phyloP scores from a whole-genome alignment of 2,797 vertebrate species.

The Coendou prehensilis region DNA sequence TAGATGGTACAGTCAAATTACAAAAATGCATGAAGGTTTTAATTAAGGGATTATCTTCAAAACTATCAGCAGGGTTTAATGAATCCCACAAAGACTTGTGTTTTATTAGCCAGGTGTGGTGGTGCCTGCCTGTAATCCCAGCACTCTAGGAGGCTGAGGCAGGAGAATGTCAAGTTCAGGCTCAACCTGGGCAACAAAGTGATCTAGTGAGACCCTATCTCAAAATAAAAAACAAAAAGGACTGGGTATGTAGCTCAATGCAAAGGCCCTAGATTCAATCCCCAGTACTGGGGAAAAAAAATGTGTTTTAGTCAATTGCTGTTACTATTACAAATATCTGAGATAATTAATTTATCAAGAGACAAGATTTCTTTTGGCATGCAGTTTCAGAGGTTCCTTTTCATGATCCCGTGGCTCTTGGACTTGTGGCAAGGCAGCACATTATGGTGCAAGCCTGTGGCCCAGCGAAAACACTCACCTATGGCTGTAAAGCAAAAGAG shows the following conservation, averaged over 20 bases:
- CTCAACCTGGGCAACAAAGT: neutral
- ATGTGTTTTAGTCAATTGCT: neutral
- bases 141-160: neutral
- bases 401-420: neutral
- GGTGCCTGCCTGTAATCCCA: neutral
- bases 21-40: constrained; percentile 3
- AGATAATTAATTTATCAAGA: neutral
- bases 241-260: neutral
- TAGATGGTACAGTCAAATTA: constrained; percentile 41
- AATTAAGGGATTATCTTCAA: constrained; percentile 53
- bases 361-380: neutral
- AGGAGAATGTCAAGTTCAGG: neutral
- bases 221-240: neutral
- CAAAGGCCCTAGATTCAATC: neutral
- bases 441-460: neutral
- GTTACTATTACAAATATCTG: neutral
- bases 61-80: neutral
- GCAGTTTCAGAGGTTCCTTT: neutral
- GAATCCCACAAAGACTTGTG: constrained; percentile 19
- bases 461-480: neutral
- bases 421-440: neutral
- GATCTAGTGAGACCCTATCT: neutral
- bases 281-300: neutral
- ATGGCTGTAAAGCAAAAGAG: neutral
- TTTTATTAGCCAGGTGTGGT: neutral